Conservation (phyloP, 2,888 invertebrate genomes). For the Epirrita christyi region DNA sequence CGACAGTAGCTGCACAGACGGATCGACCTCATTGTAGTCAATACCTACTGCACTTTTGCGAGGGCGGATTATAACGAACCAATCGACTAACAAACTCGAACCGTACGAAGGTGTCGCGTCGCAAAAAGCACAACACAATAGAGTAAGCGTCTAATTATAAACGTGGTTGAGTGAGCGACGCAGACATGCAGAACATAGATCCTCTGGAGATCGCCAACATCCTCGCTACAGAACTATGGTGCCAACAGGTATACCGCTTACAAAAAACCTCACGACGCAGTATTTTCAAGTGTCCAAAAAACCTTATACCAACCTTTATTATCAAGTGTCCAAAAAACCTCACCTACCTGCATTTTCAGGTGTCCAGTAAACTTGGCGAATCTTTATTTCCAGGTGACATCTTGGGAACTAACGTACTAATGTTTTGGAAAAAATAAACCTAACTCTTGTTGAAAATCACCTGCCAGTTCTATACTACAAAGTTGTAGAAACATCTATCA, state of each 20-base stretch:
- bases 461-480: conserved; percentile 17
- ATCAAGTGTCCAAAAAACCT: not conserved
- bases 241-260: conserved; percentile 88
- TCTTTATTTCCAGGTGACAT: not conserved
- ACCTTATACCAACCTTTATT: not conserved
- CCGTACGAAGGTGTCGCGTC: conserved; percentile 82
- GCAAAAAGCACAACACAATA: conserved; percentile 84
- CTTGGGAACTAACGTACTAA: not conserved
- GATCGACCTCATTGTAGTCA: conserved; percentile 62
- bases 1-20: conserved; percentile 50
- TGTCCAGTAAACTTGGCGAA: not conserved
- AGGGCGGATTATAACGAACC: conserved; percentile 83
- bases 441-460: conserved; percentile 9
- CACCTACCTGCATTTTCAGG: not conserved
- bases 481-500: conserved; percentile 22
- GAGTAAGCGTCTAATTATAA: conserved; percentile 84
- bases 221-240: conserved; percentile 93
- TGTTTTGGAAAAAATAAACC: conserved; percentile 4
- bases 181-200: conserved; percentile 87
- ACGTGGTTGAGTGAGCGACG: conserved; percentile 73
- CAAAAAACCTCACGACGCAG: not conserved
- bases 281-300: not conserved
- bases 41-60: conserved; percentile 66
- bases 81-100: conserved; percentile 83
- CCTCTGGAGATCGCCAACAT: conserved; percentile 94